These are phyloP conservation scores for Drosophila rhopaloa DNA, from an alignment of 1,140 invertebrate species.

Conservation along the genomic window DNA sequence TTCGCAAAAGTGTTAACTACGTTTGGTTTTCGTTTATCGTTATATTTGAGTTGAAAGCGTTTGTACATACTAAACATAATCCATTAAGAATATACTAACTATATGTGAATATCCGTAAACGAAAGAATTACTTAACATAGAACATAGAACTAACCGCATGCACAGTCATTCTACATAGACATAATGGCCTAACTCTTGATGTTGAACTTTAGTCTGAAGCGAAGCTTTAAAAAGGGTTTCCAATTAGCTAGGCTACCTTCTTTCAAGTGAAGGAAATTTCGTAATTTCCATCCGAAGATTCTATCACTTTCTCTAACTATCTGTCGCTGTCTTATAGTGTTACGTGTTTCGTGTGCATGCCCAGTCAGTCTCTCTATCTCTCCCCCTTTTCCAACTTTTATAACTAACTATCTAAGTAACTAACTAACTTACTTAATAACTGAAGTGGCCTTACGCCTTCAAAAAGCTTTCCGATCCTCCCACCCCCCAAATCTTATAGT, in stretches of 20 bases:
- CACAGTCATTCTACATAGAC: constrained; percentile 46
- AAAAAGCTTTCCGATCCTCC: not conserved
- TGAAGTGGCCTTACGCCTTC: constrained; percentile 18
- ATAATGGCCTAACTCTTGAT: constrained; percentile 3
- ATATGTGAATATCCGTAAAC: constrained; percentile 15
- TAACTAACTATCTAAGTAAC: not conserved
- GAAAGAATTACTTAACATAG: constrained; percentile 11
- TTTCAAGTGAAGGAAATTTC: not conserved
- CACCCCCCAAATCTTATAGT: constrained; percentile 31
- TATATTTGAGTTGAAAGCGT: constrained; percentile 40
- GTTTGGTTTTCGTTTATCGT: constrained; percentile 46
- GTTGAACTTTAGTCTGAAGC: constrained; percentile 3
- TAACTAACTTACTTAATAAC: constrained; percentile 5
- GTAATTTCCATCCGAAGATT: not conserved
- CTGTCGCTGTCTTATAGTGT: constrained; percentile 16
- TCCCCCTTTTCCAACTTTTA: not conserved
- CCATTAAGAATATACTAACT: constrained; percentile 32
- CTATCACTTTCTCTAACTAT: constrained; percentile 5
- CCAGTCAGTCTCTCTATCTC: constrained; percentile 16
- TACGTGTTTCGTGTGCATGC: constrained; percentile 58
- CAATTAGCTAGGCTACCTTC: constrained; percentile 5
- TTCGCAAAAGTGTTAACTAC: constrained; percentile 67
- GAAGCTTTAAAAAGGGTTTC: not conserved
- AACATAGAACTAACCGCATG: constrained; percentile 51
- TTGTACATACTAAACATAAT: constrained; percentile 44